Conservation (phyloP, 2,113 vertebrate genomes). For the Candoia aspera region DNA sequence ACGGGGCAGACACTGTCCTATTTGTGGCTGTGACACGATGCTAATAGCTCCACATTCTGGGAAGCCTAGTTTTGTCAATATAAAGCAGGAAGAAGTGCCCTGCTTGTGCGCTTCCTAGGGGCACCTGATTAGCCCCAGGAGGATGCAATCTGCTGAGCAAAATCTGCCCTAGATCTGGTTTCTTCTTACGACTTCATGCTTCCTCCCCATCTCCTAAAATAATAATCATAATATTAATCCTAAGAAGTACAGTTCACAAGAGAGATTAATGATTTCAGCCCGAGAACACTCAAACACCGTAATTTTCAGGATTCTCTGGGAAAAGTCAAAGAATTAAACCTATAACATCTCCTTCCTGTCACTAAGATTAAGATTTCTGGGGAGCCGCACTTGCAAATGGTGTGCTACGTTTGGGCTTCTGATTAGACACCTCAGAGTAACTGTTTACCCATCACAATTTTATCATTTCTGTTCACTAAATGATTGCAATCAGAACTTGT, state of each 20-base stretch:
- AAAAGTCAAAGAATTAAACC: neutral
- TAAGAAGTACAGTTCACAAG: neutral
- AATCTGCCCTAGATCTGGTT: no score
- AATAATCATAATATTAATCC: neutral
- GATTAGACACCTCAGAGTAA: slow-evolving; percentile 2
- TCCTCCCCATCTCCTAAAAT: no score
- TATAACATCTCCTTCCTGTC: neutral
- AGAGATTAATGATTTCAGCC: neutral
- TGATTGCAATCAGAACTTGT: slow-evolving; percentile 1
- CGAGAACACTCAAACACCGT: neutral
- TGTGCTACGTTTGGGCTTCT: neutral
- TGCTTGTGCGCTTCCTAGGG: no score
- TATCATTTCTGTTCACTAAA: slow-evolving; percentile 1
- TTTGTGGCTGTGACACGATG: no score
- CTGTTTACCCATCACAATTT: slow-evolving; percentile 1
- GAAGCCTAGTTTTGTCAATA: no score
- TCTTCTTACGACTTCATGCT: no score
- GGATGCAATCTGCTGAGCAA: no score
- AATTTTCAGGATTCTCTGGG: neutral
- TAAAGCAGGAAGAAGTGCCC: no score
- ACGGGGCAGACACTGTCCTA: no score
- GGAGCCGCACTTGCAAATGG: neutral
- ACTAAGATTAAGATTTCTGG: neutral
- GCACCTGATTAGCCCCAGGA: no score
- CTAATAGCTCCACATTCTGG: no score